Evolutionary conservation across 1,140 invertebrate genomes (phyloP), one percentile per base, ranked within the genome.

Genomic region (Sarcophaga bullata): DNA sequence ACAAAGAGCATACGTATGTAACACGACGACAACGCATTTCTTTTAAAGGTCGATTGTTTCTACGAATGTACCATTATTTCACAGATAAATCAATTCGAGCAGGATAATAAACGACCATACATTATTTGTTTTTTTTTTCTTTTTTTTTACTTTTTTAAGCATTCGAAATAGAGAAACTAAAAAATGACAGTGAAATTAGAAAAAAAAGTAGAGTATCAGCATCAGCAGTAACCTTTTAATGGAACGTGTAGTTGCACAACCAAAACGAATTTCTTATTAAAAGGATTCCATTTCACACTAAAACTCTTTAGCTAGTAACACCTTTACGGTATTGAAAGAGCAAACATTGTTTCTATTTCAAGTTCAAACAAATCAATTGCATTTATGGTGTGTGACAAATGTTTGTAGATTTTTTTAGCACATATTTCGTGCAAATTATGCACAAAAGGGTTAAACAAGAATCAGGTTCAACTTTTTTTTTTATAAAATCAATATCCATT

Each of bases 1-100:
- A 52, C 1, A 52, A 6, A 52, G 50, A 13, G 50, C 17, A 1
- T 25, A 68, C 17, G 17, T 17, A 68, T 68, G 62, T 13, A 58
- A 68, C 62, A 68, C 62, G 8, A 68, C 54, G n/a, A 58, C n/a
- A n/a, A n/a, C 54, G 17, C 17, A 68, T 19, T 68, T 19, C 3
- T 37, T 37, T 17, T 19, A 68, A 68, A 68, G 62, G 62, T 68
- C 62, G 62, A n/a, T n/a, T n/a, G n/a, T n/a, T n/a, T n/a, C n/a
- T n/a, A n/a, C 17, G n/a, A 19, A 19, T 4, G 8, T 8, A 19
- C 1, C 25, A 37, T 37, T 86, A 89, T 89, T 89, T 89, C 86
- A 89, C 87, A 89, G 88, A 88, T 89, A 89, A 89, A 89, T 88
- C 88, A 86, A 89, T 89, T 89, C 88, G 88, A 89, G 88, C 84